Base-by-base conservation (phyloP, 2,797 vertebrate genomes). In the Australoheros facetus region DNA sequence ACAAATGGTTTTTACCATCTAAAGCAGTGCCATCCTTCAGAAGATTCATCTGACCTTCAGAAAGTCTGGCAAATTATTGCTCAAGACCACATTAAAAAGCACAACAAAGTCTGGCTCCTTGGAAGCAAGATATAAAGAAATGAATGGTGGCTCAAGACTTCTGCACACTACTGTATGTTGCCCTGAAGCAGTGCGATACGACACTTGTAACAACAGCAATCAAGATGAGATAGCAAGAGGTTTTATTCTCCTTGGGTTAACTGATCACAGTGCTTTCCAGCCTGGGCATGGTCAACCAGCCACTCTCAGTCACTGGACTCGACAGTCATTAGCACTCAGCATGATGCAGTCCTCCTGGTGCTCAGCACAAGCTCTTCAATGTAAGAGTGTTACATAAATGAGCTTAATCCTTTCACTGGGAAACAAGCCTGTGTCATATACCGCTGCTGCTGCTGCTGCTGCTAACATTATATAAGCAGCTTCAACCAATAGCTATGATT, bases 371-470 rank as follows among this genome's bases (percentile, higher is more conserved):
- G 71, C 82, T 75, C 82, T 89, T 89, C 85, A 85, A 78, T 86
- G 75, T 82, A 90, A 90, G 83, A 81, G 84, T 85, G 90, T 94
- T 95, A 94, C 62, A 91, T 94, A 94, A 95, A 94, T 88, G 85
- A 90, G 86, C 87, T 93, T 91, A 95, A 94, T 93, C 90, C 92
- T 87, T 86, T 84, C 86, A 91, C 87, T 85, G 90, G 85, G 85
- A 89, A 87, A 87, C 85, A 82, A 87, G 88, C 81, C 82, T 79
- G 90, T 90, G 91, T 92, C 86, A 83, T 90, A 90, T 37, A 37
- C 70, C 74, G 84, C 45, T 48, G 14, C 45, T 48, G 82, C 84
- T 82, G 76, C 75, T 66, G 71, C 70, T 76, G 85, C 45, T 48
- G 14, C 45, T 48, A 7, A 71, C 70, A 59, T 93, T 94, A 93